Evolutionary conservation across 2,888 invertebrate species (phyloP).

Genomic region (Phymatocera aterrima): DNA sequence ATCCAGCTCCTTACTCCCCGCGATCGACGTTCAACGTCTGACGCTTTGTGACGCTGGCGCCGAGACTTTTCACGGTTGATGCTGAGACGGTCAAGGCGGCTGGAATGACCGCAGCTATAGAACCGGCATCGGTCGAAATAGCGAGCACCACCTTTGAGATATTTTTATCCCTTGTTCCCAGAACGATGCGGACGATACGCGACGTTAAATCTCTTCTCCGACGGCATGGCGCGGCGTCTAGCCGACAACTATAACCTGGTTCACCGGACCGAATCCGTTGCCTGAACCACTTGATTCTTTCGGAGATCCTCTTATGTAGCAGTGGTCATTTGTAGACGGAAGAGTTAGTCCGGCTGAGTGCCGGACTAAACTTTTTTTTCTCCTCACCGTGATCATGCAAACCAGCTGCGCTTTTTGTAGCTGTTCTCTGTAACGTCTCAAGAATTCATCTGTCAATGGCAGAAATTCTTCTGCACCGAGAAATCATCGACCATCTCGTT

Average conservation of each 20-base stretch:
- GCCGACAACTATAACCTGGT: not conserved
- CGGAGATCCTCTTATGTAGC: not conserved
- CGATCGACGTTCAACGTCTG: constrained; percentile 18
- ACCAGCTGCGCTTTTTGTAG: not conserved
- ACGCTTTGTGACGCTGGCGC: constrained; percentile 61
- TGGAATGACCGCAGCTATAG: constrained; percentile 28
- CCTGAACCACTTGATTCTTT: not conserved
- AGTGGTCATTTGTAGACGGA: constrained; percentile 5
- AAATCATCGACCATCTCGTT: not conserved
- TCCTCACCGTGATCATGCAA: not conserved
- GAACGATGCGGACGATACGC: constrained; percentile 32
- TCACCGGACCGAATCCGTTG: constrained; percentile 28
- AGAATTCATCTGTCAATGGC: not conserved
- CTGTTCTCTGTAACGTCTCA: not conserved
- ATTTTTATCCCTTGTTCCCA: constrained; percentile 46
- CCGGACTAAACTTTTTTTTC: not conserved
- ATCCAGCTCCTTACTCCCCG: constrained; percentile 1
- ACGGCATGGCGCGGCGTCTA: not conserved
- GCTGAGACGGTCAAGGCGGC: constrained; percentile 46
- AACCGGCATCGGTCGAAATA: constrained; percentile 54
- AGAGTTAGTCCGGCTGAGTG: not conserved
- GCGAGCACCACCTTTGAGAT: constrained; percentile 48
- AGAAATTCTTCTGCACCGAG: not conserved
- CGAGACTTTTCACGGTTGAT: constrained; percentile 64
- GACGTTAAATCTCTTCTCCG: constrained; percentile 22